Evolutionary conservation across 2,113 vertebrate species (phyloP).

Genomic region (Mesitornis unicolor): DNA sequence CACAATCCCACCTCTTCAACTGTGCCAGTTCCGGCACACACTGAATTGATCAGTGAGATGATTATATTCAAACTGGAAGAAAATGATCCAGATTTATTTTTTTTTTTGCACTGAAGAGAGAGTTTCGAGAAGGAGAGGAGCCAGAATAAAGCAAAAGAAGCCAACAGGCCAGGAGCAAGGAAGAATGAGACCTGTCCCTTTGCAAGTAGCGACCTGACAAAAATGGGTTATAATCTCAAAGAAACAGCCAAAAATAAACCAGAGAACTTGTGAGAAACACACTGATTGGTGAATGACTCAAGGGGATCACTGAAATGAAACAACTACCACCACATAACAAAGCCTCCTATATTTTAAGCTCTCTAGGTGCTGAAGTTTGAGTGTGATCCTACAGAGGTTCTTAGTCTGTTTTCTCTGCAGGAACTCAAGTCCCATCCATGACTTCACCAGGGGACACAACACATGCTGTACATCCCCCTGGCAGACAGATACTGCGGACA

Average conservation of each 20-base stretch:
- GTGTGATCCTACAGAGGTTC: background rate
- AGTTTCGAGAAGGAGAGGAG: background rate
- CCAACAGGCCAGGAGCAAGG: background rate
- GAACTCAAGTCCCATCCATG: background rate
- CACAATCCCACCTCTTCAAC: background rate
- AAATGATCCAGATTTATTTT: background rate
- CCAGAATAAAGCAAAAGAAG: background rate
- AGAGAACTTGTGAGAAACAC: background rate
- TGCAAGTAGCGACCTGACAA: background rate
- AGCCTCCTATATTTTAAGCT: background rate
- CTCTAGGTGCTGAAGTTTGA: background rate
- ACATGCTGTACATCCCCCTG: too few species aligned
- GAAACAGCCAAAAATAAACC: background rate
- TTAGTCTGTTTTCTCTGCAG: background rate
- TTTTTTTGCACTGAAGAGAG: background rate
- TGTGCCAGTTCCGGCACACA: background rate
- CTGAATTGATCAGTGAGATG: background rate
- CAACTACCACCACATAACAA: background rate
- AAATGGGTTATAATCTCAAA: background rate
- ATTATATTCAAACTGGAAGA: background rate
- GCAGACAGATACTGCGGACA: background rate
- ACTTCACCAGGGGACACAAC: fast-evolving
- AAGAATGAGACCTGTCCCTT: background rate
- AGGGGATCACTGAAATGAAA: background rate
- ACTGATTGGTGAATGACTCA: background rate